A percentile compares a stretch with the other conserved stretches of the same genome.
Evolutionary conservation across 1,140 invertebrate species (phyloP).

Genomic region (Hylaeus anthracinus): DNA sequence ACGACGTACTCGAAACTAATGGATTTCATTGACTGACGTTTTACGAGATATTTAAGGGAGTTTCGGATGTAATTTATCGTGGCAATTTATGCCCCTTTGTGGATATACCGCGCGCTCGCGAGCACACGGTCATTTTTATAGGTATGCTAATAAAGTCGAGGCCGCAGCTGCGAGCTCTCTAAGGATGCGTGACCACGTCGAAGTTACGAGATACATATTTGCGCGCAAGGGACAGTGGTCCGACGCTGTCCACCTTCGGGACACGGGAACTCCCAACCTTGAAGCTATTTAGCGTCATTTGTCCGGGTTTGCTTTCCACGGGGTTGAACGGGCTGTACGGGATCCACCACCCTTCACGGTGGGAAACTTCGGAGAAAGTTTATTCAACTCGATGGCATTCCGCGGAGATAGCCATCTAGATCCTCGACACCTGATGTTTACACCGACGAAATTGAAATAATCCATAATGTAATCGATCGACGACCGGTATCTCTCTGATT

Average conservation of each 20-base stretch:
- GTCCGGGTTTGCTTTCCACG: not conserved
- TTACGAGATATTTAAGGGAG: constrained; percentile 76
- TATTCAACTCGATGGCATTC: no score
- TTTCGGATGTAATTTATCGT: constrained; percentile 77
- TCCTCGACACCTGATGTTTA: no score
- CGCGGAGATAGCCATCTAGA: no score
- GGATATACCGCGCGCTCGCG: constrained; percentile 47
- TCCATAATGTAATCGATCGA: no score
- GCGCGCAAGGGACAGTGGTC: constrained; percentile 38
- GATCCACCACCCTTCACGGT: no score
- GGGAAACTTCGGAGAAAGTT: no score
- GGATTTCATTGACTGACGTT: constrained; percentile 67
- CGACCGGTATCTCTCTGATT: no score
- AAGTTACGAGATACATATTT: constrained; percentile 75
- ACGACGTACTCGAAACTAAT: constrained; percentile 56
- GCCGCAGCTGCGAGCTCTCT: constrained; percentile 69
- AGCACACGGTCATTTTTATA: constrained; percentile 76
- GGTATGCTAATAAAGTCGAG: constrained; percentile 78
- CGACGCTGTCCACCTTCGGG: constrained; percentile 21
- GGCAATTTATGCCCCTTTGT: constrained; percentile 69
- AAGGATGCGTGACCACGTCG: constrained; percentile 73
- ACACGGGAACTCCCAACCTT: not conserved
- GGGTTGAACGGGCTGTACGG: no score
- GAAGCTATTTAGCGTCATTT: not conserved
- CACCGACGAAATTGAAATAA: no score